Evolutionary conservation across 2,888 invertebrate genomes (phyloP), one percentile per base, ranked within the genome.

Genomic region (Mayetiola destructor): DNA sequence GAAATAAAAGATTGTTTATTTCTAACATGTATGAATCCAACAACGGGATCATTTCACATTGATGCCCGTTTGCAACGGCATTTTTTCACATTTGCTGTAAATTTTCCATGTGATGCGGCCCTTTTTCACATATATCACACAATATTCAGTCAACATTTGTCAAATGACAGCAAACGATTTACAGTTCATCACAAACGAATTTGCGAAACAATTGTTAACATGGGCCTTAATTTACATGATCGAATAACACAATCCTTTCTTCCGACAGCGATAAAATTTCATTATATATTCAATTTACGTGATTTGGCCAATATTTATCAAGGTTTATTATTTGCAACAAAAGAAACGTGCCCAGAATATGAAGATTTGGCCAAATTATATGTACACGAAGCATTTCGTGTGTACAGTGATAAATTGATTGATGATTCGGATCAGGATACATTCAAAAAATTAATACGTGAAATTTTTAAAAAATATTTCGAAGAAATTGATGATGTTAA

Each of bases 11-110:
- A 93, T 69, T 89, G 92, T 56, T 94, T 94, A 75, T 95, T 93
- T 69, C 84, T 92, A 23, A 87, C 93, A 6, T 90, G 89, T 70
- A 95, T 96, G 95, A 95, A 95, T 73, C 96, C 95, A 0, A 93
- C 94, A 0, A 89, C 94, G 16, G 96, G 96, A n/a, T 91, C 90
- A 57, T 95, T 95, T 68, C 91, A 90, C 29, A 93, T 96, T 59
- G 90, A 94, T 74, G 81, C 93, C 0, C 79, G 96, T 12, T 76
- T 96, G 9, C 93, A 94, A 69, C 75, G 91, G 56, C 90, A 91
- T 67, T 91, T 91, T 69, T 85, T 85, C 63, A 86, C 88, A 0
- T 90, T 90, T 67, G 86, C 90, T 29, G 82, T 90, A 64, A 88
- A 88, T 68, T 86, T 90, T 67, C 94, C 94, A 2, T 81, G 81